These are phyloP conservation scores for Globia sparganii DNA, from an alignment of 2,888 invertebrate genomes.

Conservation along the genomic window DNA sequence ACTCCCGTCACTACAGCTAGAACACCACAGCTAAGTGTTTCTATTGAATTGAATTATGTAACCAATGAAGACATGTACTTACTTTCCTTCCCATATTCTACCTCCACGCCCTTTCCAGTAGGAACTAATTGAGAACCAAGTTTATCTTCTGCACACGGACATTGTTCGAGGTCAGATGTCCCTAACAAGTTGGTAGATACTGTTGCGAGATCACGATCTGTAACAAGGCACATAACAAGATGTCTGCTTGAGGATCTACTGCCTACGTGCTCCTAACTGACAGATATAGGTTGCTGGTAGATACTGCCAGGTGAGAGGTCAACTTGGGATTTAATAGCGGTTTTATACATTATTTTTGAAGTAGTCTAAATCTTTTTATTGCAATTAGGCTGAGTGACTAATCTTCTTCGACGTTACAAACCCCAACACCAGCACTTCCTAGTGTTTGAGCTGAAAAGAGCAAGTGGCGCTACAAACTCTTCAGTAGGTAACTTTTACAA, in stretches of 20 bases:
- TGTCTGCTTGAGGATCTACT: conserved; percentile 22
- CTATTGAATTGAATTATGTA: background rate
- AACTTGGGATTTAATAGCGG: background rate
- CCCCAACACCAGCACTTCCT: too few species aligned
- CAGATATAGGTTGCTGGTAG: conserved; percentile 23
- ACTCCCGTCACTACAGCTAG: background rate
- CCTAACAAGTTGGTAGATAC: conserved; percentile 43
- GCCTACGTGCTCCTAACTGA: conserved; percentile 23
- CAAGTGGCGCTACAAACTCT: background rate
- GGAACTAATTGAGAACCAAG: conserved; percentile 21
- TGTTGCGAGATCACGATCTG: conserved; percentile 48
- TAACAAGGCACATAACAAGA: conserved; percentile 38
- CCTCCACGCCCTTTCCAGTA: background rate
- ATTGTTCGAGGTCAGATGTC: conserved; percentile 31
- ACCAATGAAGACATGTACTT: background rate
- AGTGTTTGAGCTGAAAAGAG: background rate
- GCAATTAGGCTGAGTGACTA: too few species aligned
- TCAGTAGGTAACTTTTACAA: background rate
- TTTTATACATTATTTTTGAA: background rate
- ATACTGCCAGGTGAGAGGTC: conserved; percentile 10
- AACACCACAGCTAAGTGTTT: background rate
- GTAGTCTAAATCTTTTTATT: background rate
- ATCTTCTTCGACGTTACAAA: too few species aligned
- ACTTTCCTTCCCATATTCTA: background rate
- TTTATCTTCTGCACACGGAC: conserved; percentile 20